Percentiles rank a stretch among this genome's conserved stretches.
Conservation (phyloP, 2,888 invertebrate genomes). For the Hirtodrosophila confusa region DNA sequence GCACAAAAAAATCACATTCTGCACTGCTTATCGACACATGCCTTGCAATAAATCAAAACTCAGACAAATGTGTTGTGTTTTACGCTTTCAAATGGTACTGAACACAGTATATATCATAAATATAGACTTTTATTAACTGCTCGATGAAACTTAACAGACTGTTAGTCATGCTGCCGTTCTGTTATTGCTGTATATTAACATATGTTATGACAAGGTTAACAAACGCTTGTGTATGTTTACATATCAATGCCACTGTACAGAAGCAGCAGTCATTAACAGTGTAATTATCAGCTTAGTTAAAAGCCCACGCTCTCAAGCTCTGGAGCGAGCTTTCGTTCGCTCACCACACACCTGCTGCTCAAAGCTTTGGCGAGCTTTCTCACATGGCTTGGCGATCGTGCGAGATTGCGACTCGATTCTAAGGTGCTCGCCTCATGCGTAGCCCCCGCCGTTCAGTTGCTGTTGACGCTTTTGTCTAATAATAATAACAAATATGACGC, state of each 20-base stretch:
- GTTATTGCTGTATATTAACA: no score
- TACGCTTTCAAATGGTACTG: no score
- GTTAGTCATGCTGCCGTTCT: no score
- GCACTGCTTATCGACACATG: no score
- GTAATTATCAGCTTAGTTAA: conserved; percentile 35
- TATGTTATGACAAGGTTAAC: no score
- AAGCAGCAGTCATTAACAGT: background rate
- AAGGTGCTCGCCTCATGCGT: conserved; percentile 62
- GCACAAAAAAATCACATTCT: no score
- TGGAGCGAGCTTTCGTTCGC: conserved; percentile 1
- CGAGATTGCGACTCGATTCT: conserved; percentile 38
- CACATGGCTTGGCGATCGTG: conserved; percentile 36
- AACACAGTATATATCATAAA: no score
- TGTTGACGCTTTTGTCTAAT: conserved; percentile 64
- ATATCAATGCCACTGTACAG: conserved; percentile 18
- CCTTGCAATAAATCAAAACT: no score
- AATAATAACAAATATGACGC: conserved; percentile 68
- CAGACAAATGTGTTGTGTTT: no score
- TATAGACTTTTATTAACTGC: no score
- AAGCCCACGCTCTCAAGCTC: conserved; percentile 24
- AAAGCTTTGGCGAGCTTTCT: conserved; percentile 52
- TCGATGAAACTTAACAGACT: no score
- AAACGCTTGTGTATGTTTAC: conserved; percentile 3
- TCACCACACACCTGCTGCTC: conserved; percentile 32
- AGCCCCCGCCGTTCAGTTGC: conserved; percentile 50